Percentiles rank a stretch among this genome's conserved stretches.
Evolutionary conservation across 2,888 invertebrate species (phyloP).

Genomic region (Mylabris sibirica): DNA sequence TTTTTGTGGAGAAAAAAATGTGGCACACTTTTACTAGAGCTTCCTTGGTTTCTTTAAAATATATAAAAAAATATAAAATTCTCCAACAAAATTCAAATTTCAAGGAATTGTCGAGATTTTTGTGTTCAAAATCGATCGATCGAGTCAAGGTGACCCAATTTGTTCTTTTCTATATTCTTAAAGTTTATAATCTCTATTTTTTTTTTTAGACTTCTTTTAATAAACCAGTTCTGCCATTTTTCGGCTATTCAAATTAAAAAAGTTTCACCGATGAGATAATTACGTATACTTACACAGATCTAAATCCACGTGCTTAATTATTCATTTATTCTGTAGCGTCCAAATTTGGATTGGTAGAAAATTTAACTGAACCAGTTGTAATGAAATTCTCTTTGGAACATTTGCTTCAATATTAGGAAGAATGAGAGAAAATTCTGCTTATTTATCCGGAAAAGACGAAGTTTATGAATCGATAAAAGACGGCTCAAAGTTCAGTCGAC

Average conservation of each 20-base stretch:
- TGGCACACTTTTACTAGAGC: conserved; percentile 9
- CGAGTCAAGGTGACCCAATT: conserved; percentile 8
- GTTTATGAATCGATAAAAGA: too few species aligned
- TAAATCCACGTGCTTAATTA: not conserved
- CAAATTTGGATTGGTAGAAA: not conserved
- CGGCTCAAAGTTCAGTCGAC: too few species aligned
- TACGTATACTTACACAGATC: not conserved
- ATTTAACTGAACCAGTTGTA: not conserved
- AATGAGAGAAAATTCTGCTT: too few species aligned
- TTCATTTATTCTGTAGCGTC: not conserved
- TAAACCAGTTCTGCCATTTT: conserved; percentile 10
- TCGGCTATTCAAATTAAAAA: not conserved
- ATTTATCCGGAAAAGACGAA: too few species aligned
- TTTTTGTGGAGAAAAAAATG: not conserved
- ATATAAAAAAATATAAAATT: not conserved
- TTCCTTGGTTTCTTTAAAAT: not conserved
- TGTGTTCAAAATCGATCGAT: not conserved
- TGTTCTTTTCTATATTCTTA: not conserved
- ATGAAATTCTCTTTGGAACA: not conserved
- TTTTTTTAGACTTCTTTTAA: not conserved
- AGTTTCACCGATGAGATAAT: conserved; percentile 8
- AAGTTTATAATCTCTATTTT: too few species aligned
- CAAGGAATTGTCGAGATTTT: not conserved
- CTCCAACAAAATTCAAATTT: not conserved
- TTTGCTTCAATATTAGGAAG: not conserved